phyloP scores from a whole-genome alignment of 2,797 vertebrate genomes.

The Chanos chanos region DNA sequence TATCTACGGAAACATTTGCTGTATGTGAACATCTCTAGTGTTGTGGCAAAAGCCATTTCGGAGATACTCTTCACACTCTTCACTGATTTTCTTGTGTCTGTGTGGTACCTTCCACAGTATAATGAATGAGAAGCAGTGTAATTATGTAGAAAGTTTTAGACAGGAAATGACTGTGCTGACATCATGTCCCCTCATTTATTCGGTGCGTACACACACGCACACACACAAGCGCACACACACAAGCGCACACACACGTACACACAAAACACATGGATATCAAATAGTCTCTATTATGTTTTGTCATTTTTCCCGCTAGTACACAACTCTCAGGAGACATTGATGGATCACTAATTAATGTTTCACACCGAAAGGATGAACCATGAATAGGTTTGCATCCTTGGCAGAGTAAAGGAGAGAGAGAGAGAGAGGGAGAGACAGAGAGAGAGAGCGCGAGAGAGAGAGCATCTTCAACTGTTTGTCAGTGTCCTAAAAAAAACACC shows the following conservation, averaged over 20 bases:
- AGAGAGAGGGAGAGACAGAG: slow-evolving; percentile 28
- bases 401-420: too few species aligned
- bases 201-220: background rate
- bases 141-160: slow-evolving; percentile 2
- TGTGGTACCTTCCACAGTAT: too few species aligned
- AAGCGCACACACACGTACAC: slow-evolving; percentile 4
- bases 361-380: slow-evolving; percentile 22
- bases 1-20: too few species aligned
- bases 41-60: too few species aligned
- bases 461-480: slow-evolving; percentile 34
- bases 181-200: slow-evolving; percentile 26
- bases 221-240: background rate
- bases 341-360: slow-evolving; percentile 33
- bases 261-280: background rate
- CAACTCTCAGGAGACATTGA: slow-evolving; percentile 15
- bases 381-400: slow-evolving; percentile 2
- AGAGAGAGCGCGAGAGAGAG: slow-evolving; percentile 29
- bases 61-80: too few species aligned
- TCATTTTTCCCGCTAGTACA: slow-evolving; percentile 12
- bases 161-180: slow-evolving; percentile 17
- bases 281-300: background rate
- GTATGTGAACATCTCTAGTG: too few species aligned
- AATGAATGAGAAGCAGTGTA: slow-evolving; percentile 8
- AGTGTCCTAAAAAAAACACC: slow-evolving; percentile 24
- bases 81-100: too few species aligned